Evolutionary conservation across 2,797 vertebrate species (phyloP).

Genomic region (Crocidura indochinensis): DNA sequence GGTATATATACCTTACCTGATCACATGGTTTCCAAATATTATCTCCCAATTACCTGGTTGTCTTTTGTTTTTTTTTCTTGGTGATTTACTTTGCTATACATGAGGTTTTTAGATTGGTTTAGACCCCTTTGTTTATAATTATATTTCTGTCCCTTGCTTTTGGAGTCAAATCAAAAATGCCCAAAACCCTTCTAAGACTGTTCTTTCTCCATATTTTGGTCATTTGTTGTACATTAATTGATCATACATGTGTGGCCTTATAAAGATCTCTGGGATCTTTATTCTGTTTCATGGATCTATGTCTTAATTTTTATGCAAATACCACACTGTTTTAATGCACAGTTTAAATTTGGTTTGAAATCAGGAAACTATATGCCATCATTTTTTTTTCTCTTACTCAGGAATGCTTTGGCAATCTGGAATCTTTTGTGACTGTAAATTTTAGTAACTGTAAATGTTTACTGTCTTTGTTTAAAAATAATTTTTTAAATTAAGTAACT

Average conservation of each 20-base stretch:
- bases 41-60: background rate
- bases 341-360: background rate
- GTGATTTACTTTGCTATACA: background rate
- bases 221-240: background rate
- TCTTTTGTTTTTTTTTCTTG: background rate
- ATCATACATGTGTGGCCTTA: background rate
- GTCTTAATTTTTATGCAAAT: background rate
- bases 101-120: background rate
- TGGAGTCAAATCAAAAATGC: background rate
- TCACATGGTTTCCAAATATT: background rate
- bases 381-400: background rate
- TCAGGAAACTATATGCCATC: background rate
- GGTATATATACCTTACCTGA: background rate
- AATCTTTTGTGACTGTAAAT: background rate
- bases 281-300: background rate
- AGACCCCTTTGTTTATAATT: background rate
- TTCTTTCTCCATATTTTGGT: background rate
- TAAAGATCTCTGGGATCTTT: background rate
- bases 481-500: too few relatives aligned
- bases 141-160: background rate
- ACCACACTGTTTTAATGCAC: background rate
- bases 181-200: background rate
- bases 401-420: background rate
- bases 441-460: background rate
- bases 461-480: too few relatives aligned